Evolutionary conservation across 2,888 invertebrate genomes (phyloP).

Genomic region (Ariolimax columbianus): DNA sequence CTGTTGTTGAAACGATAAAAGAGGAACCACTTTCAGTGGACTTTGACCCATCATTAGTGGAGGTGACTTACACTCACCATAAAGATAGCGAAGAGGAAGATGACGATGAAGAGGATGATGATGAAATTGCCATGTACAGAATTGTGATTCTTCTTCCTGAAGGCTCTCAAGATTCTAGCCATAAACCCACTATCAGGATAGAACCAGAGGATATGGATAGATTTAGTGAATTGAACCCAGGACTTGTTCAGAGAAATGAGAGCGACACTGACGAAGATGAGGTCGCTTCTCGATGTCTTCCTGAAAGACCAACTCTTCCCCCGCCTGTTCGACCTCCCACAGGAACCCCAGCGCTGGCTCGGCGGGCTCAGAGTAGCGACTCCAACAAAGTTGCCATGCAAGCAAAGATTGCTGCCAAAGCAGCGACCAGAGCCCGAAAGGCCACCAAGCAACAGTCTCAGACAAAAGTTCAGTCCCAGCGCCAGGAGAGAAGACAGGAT

Average conservation of each 20-base stretch:
- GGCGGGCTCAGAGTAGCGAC: slow-evolving; percentile 66
- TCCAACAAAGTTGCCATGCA: slow-evolving; percentile 69
- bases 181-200: slow-evolving; percentile 67
- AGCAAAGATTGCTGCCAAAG: slow-evolving; percentile 69
- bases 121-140: slow-evolving; percentile 85
- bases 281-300: slow-evolving; percentile 16
- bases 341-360: slow-evolving; percentile 70
- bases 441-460: slow-evolving; percentile 61
- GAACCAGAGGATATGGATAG: slow-evolving; percentile 81
- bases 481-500: slow-evolving; percentile 96
- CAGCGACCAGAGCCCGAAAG: slow-evolving; percentile 66
- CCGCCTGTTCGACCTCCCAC: slow-evolving; percentile 62
- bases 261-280: slow-evolving; percentile 41
- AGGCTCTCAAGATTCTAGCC: not conserved
- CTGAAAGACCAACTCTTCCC: slow-evolving; percentile 30
- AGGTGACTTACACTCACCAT: slow-evolving; percentile 59
- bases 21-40: slow-evolving; percentile 35
- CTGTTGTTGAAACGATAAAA: not conserved
- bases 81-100: slow-evolving; percentile 53
- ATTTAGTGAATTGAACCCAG: slow-evolving; percentile 54
- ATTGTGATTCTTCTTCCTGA: slow-evolving; percentile 88
- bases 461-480: slow-evolving; percentile 84
- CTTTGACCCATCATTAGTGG: slow-evolving; percentile 52
- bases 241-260: slow-evolving; percentile 49
- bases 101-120: slow-evolving; percentile 55